These are phyloP conservation scores for Tachystola acroxantha DNA, from an alignment of 2,888 invertebrate species.

Conservation along the genomic window DNA sequence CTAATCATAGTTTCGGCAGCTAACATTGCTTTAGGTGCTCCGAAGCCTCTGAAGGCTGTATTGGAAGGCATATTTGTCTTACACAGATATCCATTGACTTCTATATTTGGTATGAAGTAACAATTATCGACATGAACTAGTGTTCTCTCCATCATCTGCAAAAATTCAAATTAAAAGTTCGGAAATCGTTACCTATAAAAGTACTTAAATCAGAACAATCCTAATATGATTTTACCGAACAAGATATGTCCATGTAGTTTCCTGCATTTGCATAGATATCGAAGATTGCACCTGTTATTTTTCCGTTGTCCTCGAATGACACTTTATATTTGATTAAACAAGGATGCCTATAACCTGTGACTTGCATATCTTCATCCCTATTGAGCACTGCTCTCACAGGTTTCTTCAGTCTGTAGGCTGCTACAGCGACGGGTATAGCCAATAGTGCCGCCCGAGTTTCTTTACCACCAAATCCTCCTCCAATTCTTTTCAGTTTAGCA, in stretches of 20 bases:
- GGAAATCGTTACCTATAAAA: neutral
- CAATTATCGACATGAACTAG: slow-evolving; percentile 89
- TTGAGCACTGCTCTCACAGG: slow-evolving; percentile 89
- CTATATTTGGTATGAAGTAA: slow-evolving; percentile 86
- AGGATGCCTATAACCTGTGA: slow-evolving; percentile 89
- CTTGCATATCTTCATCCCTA: slow-evolving; percentile 91
- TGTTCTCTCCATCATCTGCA: slow-evolving; percentile 87
- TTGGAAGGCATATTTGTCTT: slow-evolving; percentile 94
- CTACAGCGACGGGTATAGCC: slow-evolving; percentile 83
- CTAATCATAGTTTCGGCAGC: slow-evolving; percentile 87
- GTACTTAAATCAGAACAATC: neutral
- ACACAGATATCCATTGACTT: slow-evolving; percentile 85
- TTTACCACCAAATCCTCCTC: slow-evolving; percentile 95
- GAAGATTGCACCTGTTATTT: slow-evolving; percentile 80
- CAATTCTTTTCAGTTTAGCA: slow-evolving; percentile 86
- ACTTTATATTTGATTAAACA: slow-evolving; percentile 87
- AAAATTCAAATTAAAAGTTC: slow-evolving; percentile 14
- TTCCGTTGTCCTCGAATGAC: slow-evolving; percentile 83
- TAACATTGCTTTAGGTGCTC: slow-evolving; percentile 94
- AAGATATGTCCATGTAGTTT: slow-evolving; percentile 84
- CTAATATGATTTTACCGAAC: slow-evolving; percentile 63
- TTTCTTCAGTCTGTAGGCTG: slow-evolving; percentile 83
- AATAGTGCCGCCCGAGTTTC: slow-evolving; percentile 82
- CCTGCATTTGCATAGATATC: slow-evolving; percentile 86
- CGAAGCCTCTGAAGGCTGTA: slow-evolving; percentile 96